Conservation (phyloP, 1,140 invertebrate species). For the Neodiprion virginianus region DNA sequence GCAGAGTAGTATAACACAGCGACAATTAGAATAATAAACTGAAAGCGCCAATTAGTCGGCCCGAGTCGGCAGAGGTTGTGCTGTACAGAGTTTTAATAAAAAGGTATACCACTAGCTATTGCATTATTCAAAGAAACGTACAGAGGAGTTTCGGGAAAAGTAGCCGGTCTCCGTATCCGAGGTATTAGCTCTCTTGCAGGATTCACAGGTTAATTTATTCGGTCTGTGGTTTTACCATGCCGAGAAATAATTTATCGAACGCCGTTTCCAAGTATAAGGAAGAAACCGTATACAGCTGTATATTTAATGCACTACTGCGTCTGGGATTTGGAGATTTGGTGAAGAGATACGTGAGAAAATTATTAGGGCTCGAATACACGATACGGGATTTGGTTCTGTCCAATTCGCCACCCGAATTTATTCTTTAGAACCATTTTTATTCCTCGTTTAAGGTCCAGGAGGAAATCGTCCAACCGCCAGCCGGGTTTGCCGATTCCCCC, state of each 20-base stretch:
- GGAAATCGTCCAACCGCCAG: slow-evolving; percentile 85
- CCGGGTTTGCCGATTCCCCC: slow-evolving; percentile 85
- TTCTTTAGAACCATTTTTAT: not conserved
- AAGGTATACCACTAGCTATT: too few species aligned
- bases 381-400: not conserved
- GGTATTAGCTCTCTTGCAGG: not conserved
- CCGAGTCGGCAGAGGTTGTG: not conserved
- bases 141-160: not conserved
- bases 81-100: not conserved
- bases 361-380: not conserved
- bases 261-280: not conserved
- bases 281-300: too few species aligned
- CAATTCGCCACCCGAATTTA: not conserved
- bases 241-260: not conserved
- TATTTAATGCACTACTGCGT: too few species aligned
- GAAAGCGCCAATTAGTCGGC: not conserved
- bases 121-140: not conserved
- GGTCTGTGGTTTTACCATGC: not conserved
- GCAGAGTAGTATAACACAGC: not conserved
- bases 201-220: slow-evolving; percentile 1
- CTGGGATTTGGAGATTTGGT: not conserved
- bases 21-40: not conserved
- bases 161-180: not conserved
- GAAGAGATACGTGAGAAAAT: not conserved
- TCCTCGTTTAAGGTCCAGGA: slow-evolving; percentile 61